Evolutionary conservation across 1,140 invertebrate species (phyloP).

Genomic region (Stegodyphus dumicola): DNA sequence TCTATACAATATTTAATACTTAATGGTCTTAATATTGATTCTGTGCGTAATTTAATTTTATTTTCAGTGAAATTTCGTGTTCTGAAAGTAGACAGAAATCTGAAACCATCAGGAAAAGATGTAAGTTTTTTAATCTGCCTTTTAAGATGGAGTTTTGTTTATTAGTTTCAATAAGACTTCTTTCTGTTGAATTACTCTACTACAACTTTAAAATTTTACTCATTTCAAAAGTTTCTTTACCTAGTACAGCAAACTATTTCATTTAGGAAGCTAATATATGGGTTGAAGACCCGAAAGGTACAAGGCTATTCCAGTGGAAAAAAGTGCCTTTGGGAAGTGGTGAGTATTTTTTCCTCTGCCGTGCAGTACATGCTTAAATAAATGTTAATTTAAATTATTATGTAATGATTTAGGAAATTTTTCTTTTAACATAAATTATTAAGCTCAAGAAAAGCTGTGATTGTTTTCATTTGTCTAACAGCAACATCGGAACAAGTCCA

Average conservation of each 20-base stretch:
- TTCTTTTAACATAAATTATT: neutral
- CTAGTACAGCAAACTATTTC: neutral
- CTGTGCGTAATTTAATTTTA: neutral
- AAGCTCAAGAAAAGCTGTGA: neutral
- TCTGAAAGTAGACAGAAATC: constrained; percentile 70
- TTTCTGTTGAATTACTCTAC: neutral
- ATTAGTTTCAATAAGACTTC: too few species aligned
- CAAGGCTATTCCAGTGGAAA: constrained; percentile 74
- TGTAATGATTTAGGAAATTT: neutral
- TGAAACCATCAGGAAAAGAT: constrained; percentile 67
- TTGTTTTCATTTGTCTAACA: too few species aligned
- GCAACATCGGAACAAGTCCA: too few species aligned
- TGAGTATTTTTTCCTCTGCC: neutral
- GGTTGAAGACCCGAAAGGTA: constrained; percentile 74
- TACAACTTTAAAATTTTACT: neutral
- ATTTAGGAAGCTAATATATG: constrained; percentile 72
- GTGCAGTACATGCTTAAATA: neutral
- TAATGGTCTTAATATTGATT: too few species aligned
- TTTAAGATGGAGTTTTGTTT: neutral
- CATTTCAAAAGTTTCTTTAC: too few species aligned
- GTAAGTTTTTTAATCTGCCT: constrained; percentile 1
- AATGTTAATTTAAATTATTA: neutral
- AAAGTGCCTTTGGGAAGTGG: constrained; percentile 68
- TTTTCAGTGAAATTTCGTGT: constrained; percentile 71
- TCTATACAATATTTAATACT: too few species aligned